Evolutionary conservation across 2,888 invertebrate genomes (phyloP), one percentile per base, ranked within the genome.

Genomic region (Caenorhabditis japonica): DNA sequence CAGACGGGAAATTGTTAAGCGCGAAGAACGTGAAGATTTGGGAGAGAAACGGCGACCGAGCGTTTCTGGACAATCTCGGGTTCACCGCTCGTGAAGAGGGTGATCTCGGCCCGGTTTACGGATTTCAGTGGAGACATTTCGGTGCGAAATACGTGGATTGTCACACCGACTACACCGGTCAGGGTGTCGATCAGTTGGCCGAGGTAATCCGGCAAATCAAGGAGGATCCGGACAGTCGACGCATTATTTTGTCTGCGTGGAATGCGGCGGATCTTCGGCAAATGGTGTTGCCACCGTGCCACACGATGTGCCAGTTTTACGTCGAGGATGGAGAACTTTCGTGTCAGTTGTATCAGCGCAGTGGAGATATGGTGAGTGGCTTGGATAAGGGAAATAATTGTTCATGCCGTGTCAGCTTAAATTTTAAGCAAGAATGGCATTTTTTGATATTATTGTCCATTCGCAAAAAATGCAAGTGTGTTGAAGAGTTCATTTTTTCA

Each of bases 231-330:
- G 90, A 92, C 79, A 94, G 94, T 86, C 91, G 97, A 77, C 91
- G 97, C 73, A 94, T 97, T 80, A 91, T 97, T 52, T 92, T 97
- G 92, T 92, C 92, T 70, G 93, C 97, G 0, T 99, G 97, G 97
- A 97, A 97, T 89, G 94, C 95, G 0, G 47, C 36, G 78, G 86
- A 87, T 47, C 82, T 80, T 94, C 44, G 53, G 1, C 90, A 92
- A 88, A 97, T 99, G 97, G 97, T 95, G 0, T 89, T 99, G 53
- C 97, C 97, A 0, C 97, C 97, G 0, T 97, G 97, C 85, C 97
- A 99, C 87, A 94, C 94, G 85, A 90, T 99, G 46, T 93, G 92
- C 0, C 97, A 97, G 89, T 99, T 99, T 89, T 94, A 93, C 90
- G 96, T 97, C 0, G 91, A 92, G 0, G 77, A 88, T 59, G 92